Evolutionary conservation across 2,113 vertebrate genomes (phyloP).

Genomic region (Menura novaehollandiae): DNA sequence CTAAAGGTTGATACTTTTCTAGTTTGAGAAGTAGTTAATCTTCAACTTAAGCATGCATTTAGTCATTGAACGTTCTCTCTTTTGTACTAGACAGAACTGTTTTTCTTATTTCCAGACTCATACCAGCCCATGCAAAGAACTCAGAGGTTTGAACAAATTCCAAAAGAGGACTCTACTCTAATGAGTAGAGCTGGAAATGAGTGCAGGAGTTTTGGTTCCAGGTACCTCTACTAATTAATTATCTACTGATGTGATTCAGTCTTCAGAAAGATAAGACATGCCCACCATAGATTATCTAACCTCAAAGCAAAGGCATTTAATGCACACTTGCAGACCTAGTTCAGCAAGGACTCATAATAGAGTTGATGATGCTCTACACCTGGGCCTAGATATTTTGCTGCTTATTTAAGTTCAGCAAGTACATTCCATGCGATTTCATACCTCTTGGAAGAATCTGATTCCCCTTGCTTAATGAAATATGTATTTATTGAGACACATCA

Average conservation of each 20-base stretch:
- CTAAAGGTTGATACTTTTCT: background rate
- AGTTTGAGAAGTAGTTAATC: rapidly evolving
- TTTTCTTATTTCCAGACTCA: background rate
- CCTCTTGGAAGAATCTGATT: background rate
- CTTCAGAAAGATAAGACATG: background rate
- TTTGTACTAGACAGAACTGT: rapidly evolving
- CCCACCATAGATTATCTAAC: background rate
- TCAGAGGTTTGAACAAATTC: background rate
- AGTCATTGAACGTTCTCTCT: background rate
- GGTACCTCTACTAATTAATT: background rate
- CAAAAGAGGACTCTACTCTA: background rate
- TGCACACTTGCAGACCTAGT: background rate
- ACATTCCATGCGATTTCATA: background rate
- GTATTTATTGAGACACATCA: background rate
- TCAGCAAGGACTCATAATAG: background rate
- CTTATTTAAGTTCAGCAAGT: background rate
- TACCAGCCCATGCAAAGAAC: background rate
- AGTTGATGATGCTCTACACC: background rate
- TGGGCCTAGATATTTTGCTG: background rate
- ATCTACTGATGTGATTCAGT: background rate
- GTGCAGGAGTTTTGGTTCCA: background rate
- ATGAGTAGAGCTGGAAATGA: background rate
- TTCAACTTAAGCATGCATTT: rapidly evolving
- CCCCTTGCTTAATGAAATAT: no score
- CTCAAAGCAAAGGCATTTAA: background rate